Conservation (phyloP, 2,888 invertebrate genomes). For the Andrena bicolor region DNA sequence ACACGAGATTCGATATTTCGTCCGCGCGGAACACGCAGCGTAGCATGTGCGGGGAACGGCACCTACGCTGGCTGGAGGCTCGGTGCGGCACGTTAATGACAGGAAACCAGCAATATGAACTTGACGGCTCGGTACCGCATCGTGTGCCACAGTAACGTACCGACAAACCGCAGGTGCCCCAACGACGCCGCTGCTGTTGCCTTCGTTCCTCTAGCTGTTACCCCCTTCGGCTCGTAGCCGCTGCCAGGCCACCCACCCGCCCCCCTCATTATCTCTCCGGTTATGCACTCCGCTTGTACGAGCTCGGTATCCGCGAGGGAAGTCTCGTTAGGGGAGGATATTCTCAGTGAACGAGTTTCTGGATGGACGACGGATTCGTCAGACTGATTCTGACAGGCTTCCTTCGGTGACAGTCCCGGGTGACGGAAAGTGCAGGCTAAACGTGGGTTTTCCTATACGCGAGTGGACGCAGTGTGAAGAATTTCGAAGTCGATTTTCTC, state of each 20-base stretch:
- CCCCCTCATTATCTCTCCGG: constrained; percentile 43
- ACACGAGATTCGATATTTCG: constrained; percentile 37
- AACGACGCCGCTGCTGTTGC: constrained; percentile 35
- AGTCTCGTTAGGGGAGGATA: constrained; percentile 37
- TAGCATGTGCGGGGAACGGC: constrained; percentile 28
- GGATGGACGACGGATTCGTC: neutral
- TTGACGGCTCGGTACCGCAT: constrained; percentile 83
- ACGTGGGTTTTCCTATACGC: too few species aligned
- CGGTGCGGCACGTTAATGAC: constrained; percentile 82
- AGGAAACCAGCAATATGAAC: constrained; percentile 84
- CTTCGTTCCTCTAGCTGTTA: constrained; percentile 43
- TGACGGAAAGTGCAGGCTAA: too few species aligned
- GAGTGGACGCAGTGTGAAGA: too few species aligned
- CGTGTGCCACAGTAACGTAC: constrained; percentile 77
- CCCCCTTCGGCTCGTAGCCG: constrained; percentile 2
- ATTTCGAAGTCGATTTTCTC: too few species aligned
- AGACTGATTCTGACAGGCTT: neutral
- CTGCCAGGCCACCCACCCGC: neutral
- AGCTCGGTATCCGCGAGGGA: neutral
- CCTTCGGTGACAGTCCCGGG: neutral
- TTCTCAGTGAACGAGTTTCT: constrained; percentile 12
- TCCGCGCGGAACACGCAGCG: constrained; percentile 5
- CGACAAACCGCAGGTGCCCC: constrained; percentile 72
- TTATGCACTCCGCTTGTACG: constrained; percentile 28
- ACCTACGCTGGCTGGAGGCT: constrained; percentile 47